Percentiles rank a stretch among this genome's conserved stretches.
phyloP scores from a whole-genome alignment of 2,888 invertebrate species.

The Hyppa rectilinea region DNA sequence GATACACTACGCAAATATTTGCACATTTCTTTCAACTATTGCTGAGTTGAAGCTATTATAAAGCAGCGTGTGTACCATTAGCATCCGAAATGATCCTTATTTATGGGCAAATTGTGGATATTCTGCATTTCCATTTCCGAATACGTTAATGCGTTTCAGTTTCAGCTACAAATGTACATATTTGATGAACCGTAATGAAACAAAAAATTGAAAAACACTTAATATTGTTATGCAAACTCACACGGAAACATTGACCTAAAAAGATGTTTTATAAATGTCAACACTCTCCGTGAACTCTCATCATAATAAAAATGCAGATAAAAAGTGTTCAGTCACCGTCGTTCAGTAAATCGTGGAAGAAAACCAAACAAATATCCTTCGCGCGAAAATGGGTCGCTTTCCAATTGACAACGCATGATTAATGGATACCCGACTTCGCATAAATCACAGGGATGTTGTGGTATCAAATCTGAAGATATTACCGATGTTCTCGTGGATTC shows the following conservation, averaged over 20 bases:
- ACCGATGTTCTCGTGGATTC: slow-evolving; percentile 62
- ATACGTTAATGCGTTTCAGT: slow-evolving; percentile 71
- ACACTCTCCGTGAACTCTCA: slow-evolving; percentile 64
- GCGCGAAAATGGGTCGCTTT: slow-evolving; percentile 82
- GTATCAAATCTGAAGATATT: slow-evolving; percentile 74
- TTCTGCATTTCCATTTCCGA: slow-evolving; percentile 67
- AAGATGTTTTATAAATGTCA: slow-evolving; percentile 36
- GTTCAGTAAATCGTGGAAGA: slow-evolving; percentile 76
- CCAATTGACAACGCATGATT: slow-evolving; percentile 85
- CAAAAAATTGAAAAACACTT: not conserved
- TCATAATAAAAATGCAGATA: slow-evolving; percentile 59
- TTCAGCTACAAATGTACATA: slow-evolving; percentile 74
- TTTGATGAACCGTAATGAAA: slow-evolving; percentile 52
- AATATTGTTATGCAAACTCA: slow-evolving; percentile 10
- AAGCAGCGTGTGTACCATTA: slow-evolving; percentile 55
- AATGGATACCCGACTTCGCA: slow-evolving; percentile 80
- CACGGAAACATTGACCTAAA: slow-evolving; percentile 29
- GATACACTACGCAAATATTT: slow-evolving; percentile 44
- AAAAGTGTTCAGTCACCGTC: slow-evolving; percentile 72
- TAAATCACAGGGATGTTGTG: slow-evolving; percentile 81
- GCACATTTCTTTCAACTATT: slow-evolving; percentile 59
- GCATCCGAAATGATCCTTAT: slow-evolving; percentile 65
- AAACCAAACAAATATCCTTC: slow-evolving; percentile 78
- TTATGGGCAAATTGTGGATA: slow-evolving; percentile 62
- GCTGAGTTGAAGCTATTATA: slow-evolving; percentile 53